Percentiles rank a stretch among this genome's conserved stretches.
Evolutionary conservation across 2,797 vertebrate species (phyloP).

Genomic region (Parambassis ranga): DNA sequence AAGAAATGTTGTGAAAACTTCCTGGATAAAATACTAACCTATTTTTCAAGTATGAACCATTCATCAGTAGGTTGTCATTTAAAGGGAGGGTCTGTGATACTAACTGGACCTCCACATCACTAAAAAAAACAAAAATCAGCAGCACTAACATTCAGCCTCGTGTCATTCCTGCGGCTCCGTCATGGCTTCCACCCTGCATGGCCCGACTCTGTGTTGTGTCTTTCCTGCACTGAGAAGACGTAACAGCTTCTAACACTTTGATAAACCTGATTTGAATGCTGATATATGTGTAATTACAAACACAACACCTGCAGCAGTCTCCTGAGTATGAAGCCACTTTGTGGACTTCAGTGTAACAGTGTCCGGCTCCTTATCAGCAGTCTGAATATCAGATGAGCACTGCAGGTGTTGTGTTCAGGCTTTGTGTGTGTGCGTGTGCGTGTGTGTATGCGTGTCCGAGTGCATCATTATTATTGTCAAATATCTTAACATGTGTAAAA

Average conservation of each 20-base stretch:
- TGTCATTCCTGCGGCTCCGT: conserved; percentile 14
- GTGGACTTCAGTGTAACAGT: no score
- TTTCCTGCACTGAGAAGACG: not conserved
- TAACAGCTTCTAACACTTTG: conserved; percentile 3
- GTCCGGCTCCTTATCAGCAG: conserved; percentile 1
- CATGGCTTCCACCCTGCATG: conserved; percentile 61
- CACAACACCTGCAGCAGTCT: conserved; percentile 59
- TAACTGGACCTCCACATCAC: conserved; percentile 2
- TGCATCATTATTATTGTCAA: conserved; percentile 16
- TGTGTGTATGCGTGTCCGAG: conserved; percentile 1
- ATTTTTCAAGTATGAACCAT: no score
- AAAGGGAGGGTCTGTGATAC: not conserved
- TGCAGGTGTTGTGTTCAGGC: conserved; percentile 63
- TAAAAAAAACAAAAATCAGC: not conserved
- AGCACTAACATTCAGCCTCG: conserved; percentile 1
- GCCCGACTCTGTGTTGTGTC: conserved; percentile 20
- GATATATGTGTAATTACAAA: conserved; percentile 24
- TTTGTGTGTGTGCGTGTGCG: conserved; percentile 11
- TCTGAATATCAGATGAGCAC: conserved; percentile 10
- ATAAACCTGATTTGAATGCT: conserved; percentile 5
- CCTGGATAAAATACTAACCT: no score
- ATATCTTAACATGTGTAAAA: conserved; percentile 16
- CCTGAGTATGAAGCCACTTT: not conserved
- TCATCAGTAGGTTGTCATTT: no score
- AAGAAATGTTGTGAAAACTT: no score